A percentile compares a stretch with the other conserved stretches of the same genome.
These are phyloP conservation scores for Stichodactyla helianthus DNA, from an alignment of 64 coral and sea anemone species.

Conservation along the genomic window DNA sequence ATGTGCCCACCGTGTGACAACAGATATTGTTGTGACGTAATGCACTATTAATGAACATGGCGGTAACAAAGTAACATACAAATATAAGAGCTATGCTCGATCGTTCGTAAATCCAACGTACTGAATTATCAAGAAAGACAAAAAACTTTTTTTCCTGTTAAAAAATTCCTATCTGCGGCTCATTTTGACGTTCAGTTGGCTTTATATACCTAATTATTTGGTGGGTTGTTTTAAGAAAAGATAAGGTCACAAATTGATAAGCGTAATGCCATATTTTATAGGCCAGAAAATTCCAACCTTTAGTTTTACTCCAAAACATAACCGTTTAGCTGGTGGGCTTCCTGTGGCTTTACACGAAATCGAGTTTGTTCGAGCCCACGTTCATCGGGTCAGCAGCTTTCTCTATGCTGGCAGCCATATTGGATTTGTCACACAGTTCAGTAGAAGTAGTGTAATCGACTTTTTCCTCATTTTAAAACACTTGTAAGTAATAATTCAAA, in stretches of 20 bases:
- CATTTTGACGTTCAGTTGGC: no score
- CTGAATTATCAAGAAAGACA: no score
- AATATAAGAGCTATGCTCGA: neutral
- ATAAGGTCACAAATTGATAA: no score
- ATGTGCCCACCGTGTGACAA: neutral
- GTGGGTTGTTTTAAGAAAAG: no score
- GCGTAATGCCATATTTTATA: no score
- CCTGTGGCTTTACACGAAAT: neutral
- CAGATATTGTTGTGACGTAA: neutral
- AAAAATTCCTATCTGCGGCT: no score
- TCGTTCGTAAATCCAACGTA: no score
- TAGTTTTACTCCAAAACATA: no score
- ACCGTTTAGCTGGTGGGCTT: neutral
- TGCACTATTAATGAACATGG: neutral
- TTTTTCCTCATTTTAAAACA: neutral
- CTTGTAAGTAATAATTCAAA: neutral
- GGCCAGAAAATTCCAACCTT: no score
- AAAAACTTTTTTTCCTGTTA: no score
- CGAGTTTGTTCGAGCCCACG: neutral
- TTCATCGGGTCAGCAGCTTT: neutral
- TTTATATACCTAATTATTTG: no score
- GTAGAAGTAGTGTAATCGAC: neutral
- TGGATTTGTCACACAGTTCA: neutral
- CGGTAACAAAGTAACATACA: neutral
- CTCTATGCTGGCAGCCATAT: constrained; percentile 1